Evolutionary conservation across 2,888 invertebrate species (phyloP), one percentile per base, ranked within the genome.

Genomic region (Apodemia zela): DNA sequence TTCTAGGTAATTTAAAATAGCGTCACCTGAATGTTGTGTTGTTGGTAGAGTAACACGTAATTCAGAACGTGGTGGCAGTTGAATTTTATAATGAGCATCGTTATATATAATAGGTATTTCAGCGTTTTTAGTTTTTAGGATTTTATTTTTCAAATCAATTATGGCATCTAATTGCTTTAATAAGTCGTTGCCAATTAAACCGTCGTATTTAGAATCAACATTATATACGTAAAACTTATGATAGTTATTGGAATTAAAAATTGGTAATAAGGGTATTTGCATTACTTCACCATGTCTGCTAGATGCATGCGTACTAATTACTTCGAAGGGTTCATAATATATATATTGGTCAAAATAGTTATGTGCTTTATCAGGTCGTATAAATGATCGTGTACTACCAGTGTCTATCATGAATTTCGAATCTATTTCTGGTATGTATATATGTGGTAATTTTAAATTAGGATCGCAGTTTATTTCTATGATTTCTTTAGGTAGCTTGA

Each of bases 321-420:
- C 33, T 33, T 33, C 33, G 10, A 33, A 33, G 33, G 33, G 33
- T 33, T 33, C 33, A 33, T 33, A 18, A 51, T 51, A 21, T 51
- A 51, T 10, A 21, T 10, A 51, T 18, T 18, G 51, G 11, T 11
- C 11, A 21, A 51, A 21, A 21, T 51, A 51, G 21, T 18, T 18
- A 10, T 47, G 47, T 17, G 67, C 33, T 10, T 33, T 33, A 33
- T 33, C 33, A 8, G 33, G 33, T 33, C 33, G 33, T 33, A 33
- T 33, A 33, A 33, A 33, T 10, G 33, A 65, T n/a, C 66, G 25
- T 3, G 65, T 61, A 18, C 69, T 70, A 3, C 68, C 69, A 1
- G 69, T 71, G 33, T 68, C 67, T 57, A 68, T 69, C 63, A 70
- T 60, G 57, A 67, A 68, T 13, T 49, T n/a, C 2, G 17, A 49